phyloP scores from a whole-genome alignment of 1,140 invertebrate genomes.

The Melipona quadrifasciata region DNA sequence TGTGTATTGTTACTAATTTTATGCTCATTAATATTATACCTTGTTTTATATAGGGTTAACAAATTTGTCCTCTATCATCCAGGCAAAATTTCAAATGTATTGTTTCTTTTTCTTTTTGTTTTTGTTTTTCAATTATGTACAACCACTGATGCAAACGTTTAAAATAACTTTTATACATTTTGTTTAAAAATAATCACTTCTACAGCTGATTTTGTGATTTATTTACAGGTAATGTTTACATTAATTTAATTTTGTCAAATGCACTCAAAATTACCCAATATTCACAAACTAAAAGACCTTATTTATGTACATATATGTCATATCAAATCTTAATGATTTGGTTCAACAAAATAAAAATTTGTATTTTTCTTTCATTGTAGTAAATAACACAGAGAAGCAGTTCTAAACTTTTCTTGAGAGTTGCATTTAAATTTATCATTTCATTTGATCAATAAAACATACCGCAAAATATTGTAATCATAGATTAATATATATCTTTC shows the following conservation, averaged over 20 bases:
- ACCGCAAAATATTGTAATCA: slow-evolving; percentile 50
- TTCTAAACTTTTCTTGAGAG: slow-evolving; percentile 48
- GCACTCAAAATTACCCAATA: slow-evolving; percentile 51
- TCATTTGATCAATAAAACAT: slow-evolving; percentile 48
- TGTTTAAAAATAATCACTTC: slow-evolving; percentile 63
- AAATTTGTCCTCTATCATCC: slow-evolving; percentile 77
- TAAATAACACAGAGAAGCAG: slow-evolving; percentile 47
- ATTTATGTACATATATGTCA: slow-evolving; percentile 49
- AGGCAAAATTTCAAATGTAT: slow-evolving; percentile 70
- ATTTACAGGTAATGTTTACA: slow-evolving; percentile 52
- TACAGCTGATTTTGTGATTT: slow-evolving; percentile 48
- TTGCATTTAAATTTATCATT: slow-evolving; percentile 41
- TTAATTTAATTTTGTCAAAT: slow-evolving; percentile 45
- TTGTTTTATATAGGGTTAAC: slow-evolving; percentile 77
- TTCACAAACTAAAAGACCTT: slow-evolving; percentile 53
- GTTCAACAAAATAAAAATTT: slow-evolving; percentile 60
- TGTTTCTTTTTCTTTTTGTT: slow-evolving; percentile 57
- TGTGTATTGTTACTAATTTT: background rate
- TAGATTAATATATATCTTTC: slow-evolving; percentile 39
- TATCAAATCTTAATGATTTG: slow-evolving; percentile 48
- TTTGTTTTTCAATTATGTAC: slow-evolving; percentile 63
- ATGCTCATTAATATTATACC: slow-evolving; percentile 59
- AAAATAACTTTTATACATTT: slow-evolving; percentile 74
- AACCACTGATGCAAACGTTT: slow-evolving; percentile 70
- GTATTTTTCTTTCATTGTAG: slow-evolving; percentile 33